Base-by-base conservation (phyloP, 2,888 invertebrate genomes). In the Digitonthophagus gazella region DNA sequence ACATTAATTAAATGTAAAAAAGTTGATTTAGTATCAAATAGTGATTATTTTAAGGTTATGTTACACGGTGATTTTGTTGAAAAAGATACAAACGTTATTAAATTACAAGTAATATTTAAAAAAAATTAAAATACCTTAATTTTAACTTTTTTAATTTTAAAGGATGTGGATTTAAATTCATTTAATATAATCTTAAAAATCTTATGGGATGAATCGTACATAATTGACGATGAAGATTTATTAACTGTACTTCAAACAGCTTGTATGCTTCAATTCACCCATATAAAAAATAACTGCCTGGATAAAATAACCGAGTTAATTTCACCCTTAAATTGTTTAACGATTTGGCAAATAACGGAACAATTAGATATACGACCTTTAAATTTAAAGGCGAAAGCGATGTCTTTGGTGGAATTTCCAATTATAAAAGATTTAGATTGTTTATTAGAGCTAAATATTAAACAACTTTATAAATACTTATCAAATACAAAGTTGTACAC, bases 41-140 rank as follows among this genome's bases (percentile, higher is more conserved):
- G 84, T 73, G 80, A 82, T 70, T 85, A 84, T 77, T 85, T 85
- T 73, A 78, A 79, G 74, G 84, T 80, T 3, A 85, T 85, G 85
- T 83, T 85, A 69, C 80, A 80, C 67, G 81, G 82, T 1, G 78
- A 80, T 72, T 84, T 83, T 73, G 71, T 77, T 11, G 84, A 84
- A 75, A 79, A 78, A 56, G 70, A 76, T 28, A 76, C 81, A 74
- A 75, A 75, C 22, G 73, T 72, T 56, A 78, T 85, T 18, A 78
- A 76, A 72, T 75, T 84, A 66, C 74, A 84, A 78, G 84, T 83
- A 78, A 73, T 15, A 19, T 15, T 55, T 55, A 20, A 65, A 8
- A 63, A 63, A 15, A 55, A 64, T 16, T 67, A 20, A 28, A 22
- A 14, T 4, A 18, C 20, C 58, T 15, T 19, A 68, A 16, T 14